Evolutionary conservation across 2,888 invertebrate genomes (phyloP).

Genomic region (Cyrtodaria siliqua): DNA sequence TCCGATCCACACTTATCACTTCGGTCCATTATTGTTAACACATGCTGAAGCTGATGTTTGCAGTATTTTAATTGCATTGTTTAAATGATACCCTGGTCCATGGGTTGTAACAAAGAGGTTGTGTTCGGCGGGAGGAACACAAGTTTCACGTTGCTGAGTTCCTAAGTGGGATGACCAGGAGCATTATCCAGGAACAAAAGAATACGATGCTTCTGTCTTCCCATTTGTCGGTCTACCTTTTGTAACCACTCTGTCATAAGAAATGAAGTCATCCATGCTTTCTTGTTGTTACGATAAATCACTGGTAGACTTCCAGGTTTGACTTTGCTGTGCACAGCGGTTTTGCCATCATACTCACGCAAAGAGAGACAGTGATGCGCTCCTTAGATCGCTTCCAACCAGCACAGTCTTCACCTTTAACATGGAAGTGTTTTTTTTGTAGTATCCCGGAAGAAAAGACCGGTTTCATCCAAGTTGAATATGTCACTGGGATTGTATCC

Average conservation of each 20-base stretch:
- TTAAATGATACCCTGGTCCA: conserved; percentile 50
- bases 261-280: conserved; percentile 50
- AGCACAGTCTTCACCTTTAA: conserved; percentile 46
- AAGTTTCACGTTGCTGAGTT: conserved; percentile 39
- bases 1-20: conserved; percentile 9
- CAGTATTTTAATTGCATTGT: conserved; percentile 44
- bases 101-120: conserved; percentile 41
- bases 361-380: conserved; percentile 41
- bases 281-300: conserved; percentile 46
- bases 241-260: conserved; percentile 47
- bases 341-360: conserved; percentile 40
- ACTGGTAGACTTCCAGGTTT: conserved; percentile 38
- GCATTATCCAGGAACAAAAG: conserved; percentile 51
- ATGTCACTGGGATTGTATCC: conserved; percentile 43
- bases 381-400: conserved; percentile 59
- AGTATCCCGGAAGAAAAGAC: conserved; percentile 47
- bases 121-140: conserved; percentile 46
- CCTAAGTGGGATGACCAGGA: conserved; percentile 32
- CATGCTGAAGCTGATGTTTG: conserved; percentile 28
- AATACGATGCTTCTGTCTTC: conserved; percentile 22
- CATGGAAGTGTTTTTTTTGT: conserved; percentile 26
- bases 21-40: conserved; percentile 17
- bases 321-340: no score
- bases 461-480: conserved; percentile 62
- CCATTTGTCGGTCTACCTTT: conserved; percentile 28